Conservation (phyloP, 2,888 invertebrate genomes). For the Mesorhabditis spiculigera region DNA sequence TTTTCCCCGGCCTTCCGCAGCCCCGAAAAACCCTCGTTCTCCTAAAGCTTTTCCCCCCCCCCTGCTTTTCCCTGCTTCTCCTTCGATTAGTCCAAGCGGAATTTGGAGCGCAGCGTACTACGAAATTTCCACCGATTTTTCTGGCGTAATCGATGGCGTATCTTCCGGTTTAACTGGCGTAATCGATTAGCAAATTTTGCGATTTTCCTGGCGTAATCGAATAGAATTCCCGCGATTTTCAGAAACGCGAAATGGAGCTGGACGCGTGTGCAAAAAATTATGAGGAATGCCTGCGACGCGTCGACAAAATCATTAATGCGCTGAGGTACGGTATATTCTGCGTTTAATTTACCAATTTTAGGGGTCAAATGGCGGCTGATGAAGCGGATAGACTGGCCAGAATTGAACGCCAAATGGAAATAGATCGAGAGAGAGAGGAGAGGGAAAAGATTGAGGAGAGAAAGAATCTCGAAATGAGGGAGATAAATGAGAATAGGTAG, state of each 20-base stretch:
- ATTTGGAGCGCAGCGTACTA: too few relatives aligned
- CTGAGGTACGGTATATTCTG: slow-evolving; percentile 34
- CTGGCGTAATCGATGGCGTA: too few relatives aligned
- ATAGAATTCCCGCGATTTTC: too few relatives aligned
- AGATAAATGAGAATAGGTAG: slow-evolving; percentile 63
- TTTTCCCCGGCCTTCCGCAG: too few relatives aligned
- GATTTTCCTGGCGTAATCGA: too few relatives aligned
- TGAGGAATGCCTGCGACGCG: slow-evolving; percentile 29
- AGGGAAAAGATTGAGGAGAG: slow-evolving; percentile 83
- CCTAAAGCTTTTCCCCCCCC: slow-evolving; percentile 7
- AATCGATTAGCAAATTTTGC: too few relatives aligned
- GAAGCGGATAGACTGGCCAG: slow-evolving; percentile 68
- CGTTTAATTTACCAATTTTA: too few relatives aligned
- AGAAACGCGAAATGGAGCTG: slow-evolving; percentile 11
- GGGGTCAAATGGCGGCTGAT: slow-evolving; percentile 24
- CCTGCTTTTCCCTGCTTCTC: neutral
- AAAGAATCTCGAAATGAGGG: too few relatives aligned
- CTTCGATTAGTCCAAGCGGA: neutral
- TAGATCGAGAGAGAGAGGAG: too few relatives aligned
- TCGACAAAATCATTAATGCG: slow-evolving; percentile 30
- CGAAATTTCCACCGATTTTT: too few relatives aligned
- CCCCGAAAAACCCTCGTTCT: slow-evolving; percentile 11
- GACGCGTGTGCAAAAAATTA: slow-evolving; percentile 23
- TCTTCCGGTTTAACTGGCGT: too few relatives aligned
- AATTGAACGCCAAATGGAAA: slow-evolving; percentile 83